These are phyloP conservation scores for Knipowitschia caucasica DNA, from an alignment of 2,797 vertebrate genomes.

Conservation along the genomic window DNA sequence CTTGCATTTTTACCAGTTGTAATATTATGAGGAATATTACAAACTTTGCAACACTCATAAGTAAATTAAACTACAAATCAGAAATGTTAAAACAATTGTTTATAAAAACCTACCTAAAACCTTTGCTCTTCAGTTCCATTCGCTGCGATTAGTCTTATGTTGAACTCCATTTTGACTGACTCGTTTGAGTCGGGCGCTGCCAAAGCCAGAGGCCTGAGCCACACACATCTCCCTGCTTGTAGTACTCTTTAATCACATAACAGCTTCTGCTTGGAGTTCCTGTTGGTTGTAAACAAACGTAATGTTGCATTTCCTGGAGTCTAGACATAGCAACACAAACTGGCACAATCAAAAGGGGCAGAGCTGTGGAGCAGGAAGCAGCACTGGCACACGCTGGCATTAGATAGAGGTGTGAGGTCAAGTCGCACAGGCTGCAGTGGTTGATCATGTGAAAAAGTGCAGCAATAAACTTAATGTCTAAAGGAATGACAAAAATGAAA, in stretches of 20 bases:
- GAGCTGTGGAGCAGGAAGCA: conserved; percentile 60
- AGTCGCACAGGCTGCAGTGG: not conserved
- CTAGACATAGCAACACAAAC: conserved; percentile 81
- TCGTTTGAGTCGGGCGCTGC: conserved; percentile 58
- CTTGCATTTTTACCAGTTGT: no score
- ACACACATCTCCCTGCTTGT: conserved; percentile 63
- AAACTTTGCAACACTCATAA: no score
- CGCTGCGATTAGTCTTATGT: conserved; percentile 23
- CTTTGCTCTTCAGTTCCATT: not conserved
- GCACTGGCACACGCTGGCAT: conserved; percentile 61
- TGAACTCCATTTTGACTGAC: conserved; percentile 49
- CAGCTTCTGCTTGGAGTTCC: conserved; percentile 78
- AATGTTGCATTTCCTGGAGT: conserved; percentile 85
- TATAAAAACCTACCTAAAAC: not conserved
- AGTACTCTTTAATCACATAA: conserved; percentile 76
- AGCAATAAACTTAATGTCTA: not conserved
- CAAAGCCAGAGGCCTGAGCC: conserved; percentile 68
- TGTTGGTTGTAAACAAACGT: conserved; percentile 83
- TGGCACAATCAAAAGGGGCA: conserved; percentile 67
- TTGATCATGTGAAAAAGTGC: not conserved
- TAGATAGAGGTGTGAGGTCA: conserved; percentile 35
- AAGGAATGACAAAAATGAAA: no score
- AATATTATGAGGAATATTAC: no score
- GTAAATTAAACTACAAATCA: no score
- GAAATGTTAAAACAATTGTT: no score